A percentile compares a stretch with the other conserved stretches of the same genome.
Evolutionary conservation across 2,888 invertebrate species (phyloP).

Genomic region (Epirrita christyi): DNA sequence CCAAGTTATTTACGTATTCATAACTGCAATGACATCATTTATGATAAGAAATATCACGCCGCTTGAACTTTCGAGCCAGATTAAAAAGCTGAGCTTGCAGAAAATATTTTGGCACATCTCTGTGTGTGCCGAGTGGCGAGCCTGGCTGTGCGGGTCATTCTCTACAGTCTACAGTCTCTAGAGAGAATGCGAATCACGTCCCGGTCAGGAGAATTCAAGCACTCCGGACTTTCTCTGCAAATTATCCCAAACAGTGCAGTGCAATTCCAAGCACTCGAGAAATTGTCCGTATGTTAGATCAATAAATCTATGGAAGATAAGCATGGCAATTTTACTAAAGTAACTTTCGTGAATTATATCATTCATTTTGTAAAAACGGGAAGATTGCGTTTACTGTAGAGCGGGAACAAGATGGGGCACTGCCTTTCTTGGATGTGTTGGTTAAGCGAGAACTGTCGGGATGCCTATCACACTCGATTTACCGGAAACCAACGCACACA

Average conservation of each 20-base stretch:
- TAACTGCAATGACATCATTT: too few species aligned
- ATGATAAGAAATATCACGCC: not conserved
- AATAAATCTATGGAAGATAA: constrained; percentile 19
- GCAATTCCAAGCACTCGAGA: constrained; percentile 47
- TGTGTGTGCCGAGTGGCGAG: constrained; percentile 40
- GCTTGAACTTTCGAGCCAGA: constrained; percentile 44
- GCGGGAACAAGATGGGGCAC: too few species aligned
- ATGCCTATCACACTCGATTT: too few species aligned
- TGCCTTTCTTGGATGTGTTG: too few species aligned
- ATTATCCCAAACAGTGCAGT: constrained; percentile 52
- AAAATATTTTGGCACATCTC: constrained; percentile 58
- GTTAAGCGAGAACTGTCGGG: too few species aligned
- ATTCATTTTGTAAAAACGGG: too few species aligned
- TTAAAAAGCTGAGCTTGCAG: constrained; percentile 55
- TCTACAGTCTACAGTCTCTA: constrained; percentile 46
- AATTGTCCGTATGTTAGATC: constrained; percentile 39
- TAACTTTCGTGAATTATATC: too few species aligned
- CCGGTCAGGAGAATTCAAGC: constrained; percentile 51
- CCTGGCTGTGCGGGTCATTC: constrained; percentile 44
- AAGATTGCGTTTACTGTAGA: too few species aligned
- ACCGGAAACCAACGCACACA: too few species aligned
- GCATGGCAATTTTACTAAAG: constrained; percentile 1
- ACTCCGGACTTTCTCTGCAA: constrained; percentile 54
- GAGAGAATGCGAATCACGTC: constrained; percentile 65
- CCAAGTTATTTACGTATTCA: too few species aligned